Conservation (phyloP, 2,113 vertebrate genomes). For the Istiophorus platypterus region DNA sequence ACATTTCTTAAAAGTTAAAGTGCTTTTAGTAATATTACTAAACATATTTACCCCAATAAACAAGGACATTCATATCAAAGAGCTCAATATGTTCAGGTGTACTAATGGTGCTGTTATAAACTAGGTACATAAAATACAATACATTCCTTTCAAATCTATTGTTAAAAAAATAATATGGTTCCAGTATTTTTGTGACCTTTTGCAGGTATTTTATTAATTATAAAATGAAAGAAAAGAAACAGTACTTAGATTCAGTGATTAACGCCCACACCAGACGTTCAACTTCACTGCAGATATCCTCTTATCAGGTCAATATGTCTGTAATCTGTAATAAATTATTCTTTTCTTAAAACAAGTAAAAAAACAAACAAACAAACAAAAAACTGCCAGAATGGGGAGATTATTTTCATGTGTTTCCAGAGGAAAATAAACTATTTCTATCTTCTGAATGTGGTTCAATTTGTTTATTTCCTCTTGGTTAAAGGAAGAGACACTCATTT, state of each 20-base stretch:
- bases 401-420: neutral
- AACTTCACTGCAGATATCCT: constrained; percentile 2
- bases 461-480: too few relatives aligned
- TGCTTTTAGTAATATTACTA: constrained; percentile 85
- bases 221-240: constrained; percentile 7
- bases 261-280: neutral
- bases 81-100: constrained; percentile 48
- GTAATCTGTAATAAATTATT: neutral
- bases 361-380: too few relatives aligned
- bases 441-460: neutral
- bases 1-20: constrained; percentile 76
- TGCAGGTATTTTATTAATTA: constrained; percentile 30
- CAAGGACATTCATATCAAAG: constrained; percentile 34
- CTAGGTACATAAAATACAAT: constrained; percentile 42
- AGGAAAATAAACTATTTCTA: neutral
- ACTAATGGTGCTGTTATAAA: constrained; percentile 63
- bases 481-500: too few relatives aligned
- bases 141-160: constrained; percentile 61
- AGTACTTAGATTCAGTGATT: constrained; percentile 53
- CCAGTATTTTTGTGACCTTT: constrained; percentile 40
- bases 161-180: constrained; percentile 44
- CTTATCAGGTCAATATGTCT: neutral
- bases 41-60: constrained; percentile 32
- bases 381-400: too few relatives aligned
- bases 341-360: too few relatives aligned